Evolutionary conservation across 2,888 invertebrate species (phyloP).

Genomic region (Netelia virgata): DNA sequence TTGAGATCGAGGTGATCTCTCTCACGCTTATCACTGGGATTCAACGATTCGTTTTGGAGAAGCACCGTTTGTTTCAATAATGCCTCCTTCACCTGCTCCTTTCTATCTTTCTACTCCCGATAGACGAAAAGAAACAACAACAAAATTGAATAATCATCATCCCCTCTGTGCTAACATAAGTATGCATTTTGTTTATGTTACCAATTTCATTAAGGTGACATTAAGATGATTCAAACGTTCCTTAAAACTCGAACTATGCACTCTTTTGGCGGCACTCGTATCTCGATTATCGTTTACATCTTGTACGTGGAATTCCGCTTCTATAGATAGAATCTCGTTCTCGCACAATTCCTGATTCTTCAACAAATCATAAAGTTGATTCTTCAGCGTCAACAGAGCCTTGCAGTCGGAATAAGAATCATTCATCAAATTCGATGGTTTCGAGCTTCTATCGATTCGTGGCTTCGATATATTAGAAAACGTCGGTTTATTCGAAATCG

Average conservation of each 20-base stretch:
- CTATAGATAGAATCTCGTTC: slow-evolving; percentile 58
- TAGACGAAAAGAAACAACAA: background rate
- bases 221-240: slow-evolving; percentile 28
- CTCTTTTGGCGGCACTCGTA: slow-evolving; percentile 7
- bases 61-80: slow-evolving; percentile 59
- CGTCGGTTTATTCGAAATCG: slow-evolving; percentile 9
- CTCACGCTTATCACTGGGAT: slow-evolving; percentile 65
- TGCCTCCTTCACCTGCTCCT: slow-evolving; percentile 47
- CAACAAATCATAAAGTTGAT: slow-evolving; percentile 69
- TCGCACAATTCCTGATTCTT: slow-evolving; percentile 72
- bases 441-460: slow-evolving; percentile 78
- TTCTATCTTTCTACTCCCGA: slow-evolving; percentile 33
- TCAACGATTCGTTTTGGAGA: slow-evolving; percentile 65
- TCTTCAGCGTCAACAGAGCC: slow-evolving; percentile 68
- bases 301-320: slow-evolving; percentile 30
- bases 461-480: slow-evolving; percentile 68
- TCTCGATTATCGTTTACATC: slow-evolving; percentile 59
- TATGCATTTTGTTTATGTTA: background rate
- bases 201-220: slow-evolving; percentile 16
- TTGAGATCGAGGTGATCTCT: slow-evolving; percentile 70
- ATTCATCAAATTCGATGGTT: slow-evolving; percentile 71
- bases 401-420: slow-evolving; percentile 40
- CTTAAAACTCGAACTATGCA: slow-evolving; percentile 61
- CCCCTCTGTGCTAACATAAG: background rate
- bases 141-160: background rate